Percentiles rank a stretch among this genome's conserved stretches.
phyloP scores from a whole-genome alignment of 2,797 vertebrate genomes.

The Tolypeutes matacus region DNA sequence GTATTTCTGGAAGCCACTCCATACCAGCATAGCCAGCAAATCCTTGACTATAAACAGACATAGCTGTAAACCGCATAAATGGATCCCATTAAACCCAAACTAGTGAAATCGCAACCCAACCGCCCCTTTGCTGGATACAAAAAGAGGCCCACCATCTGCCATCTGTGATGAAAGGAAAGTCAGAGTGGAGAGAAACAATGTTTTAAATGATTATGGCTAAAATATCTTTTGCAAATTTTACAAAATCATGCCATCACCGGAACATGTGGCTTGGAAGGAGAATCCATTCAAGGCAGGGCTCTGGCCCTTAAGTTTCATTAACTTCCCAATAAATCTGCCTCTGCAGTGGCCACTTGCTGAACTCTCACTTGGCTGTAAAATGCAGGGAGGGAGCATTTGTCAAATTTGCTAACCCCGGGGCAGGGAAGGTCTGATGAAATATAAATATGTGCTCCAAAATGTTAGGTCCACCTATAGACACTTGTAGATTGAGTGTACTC shows the following conservation, averaged over 20 bases:
- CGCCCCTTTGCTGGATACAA: not conserved
- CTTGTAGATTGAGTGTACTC: accelerated
- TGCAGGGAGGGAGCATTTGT: not conserved
- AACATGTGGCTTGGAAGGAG: not conserved
- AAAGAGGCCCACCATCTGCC: not conserved
- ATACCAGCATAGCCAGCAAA: not conserved
- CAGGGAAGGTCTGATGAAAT: too few relatives aligned
- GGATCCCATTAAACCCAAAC: too few relatives aligned
- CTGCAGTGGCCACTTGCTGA: not conserved
- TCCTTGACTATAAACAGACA: not conserved
- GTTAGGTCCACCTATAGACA: not conserved
- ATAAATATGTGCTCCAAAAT: too few relatives aligned
- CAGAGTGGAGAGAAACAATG: not conserved
- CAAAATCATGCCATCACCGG: not conserved
- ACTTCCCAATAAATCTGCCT: not conserved
- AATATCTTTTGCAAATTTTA: not conserved
- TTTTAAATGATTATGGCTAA: not conserved
- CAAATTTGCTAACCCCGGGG: not conserved
- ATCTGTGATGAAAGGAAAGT: not conserved
- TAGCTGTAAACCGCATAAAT: not conserved
- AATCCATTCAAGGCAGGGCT: not conserved
- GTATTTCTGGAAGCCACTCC: not conserved
- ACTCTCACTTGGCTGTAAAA: too few relatives aligned
- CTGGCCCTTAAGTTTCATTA: too few relatives aligned
- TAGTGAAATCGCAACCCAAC: too few relatives aligned